A percentile compares a stretch with the other conserved stretches of the same genome.
These are phyloP conservation scores for Anastrepha obliqua DNA, from an alignment of 1,140 invertebrate species.

Conservation along the genomic window DNA sequence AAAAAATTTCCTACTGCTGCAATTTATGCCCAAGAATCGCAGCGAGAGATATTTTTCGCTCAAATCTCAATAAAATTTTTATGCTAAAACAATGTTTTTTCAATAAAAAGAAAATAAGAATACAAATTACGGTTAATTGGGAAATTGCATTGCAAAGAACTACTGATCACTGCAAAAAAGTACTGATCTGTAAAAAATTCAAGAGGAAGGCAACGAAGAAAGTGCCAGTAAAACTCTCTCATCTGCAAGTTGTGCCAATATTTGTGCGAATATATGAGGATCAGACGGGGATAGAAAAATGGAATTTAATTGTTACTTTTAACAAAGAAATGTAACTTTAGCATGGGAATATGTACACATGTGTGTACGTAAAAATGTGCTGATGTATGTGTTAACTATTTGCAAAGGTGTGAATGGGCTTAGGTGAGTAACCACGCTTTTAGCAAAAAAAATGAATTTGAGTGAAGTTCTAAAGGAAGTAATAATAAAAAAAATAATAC, in stretches of 20 bases:
- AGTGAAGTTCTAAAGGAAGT: background rate
- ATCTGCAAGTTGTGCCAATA: slow-evolving; percentile 11
- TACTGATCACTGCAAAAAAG: background rate
- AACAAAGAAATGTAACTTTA: too few relatives aligned
- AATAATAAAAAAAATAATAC: background rate
- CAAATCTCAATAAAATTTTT: too few relatives aligned
- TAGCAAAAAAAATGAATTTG: background rate
- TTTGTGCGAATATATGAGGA: background rate
- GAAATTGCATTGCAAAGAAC: background rate
- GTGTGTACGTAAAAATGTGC: too few relatives aligned
- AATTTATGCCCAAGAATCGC: too few relatives aligned
- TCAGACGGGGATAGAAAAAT: background rate
- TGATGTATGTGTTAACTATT: too few relatives aligned
- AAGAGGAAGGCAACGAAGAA: background rate
- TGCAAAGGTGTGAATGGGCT: background rate
- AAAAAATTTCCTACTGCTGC: too few relatives aligned
- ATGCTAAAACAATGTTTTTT: too few relatives aligned
- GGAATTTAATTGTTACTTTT: too few relatives aligned
- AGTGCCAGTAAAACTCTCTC: background rate
- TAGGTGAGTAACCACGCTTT: background rate
- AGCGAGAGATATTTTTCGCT: too few relatives aligned
- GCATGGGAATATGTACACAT: too few relatives aligned
- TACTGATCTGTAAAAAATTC: background rate
- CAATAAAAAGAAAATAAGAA: too few relatives aligned
- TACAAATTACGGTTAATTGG: too few relatives aligned